Percentiles rank a stretch among this genome's conserved stretches.
Evolutionary conservation across 2,888 invertebrate genomes (phyloP).

Genomic region (Tetramorium bicarinatum): DNA sequence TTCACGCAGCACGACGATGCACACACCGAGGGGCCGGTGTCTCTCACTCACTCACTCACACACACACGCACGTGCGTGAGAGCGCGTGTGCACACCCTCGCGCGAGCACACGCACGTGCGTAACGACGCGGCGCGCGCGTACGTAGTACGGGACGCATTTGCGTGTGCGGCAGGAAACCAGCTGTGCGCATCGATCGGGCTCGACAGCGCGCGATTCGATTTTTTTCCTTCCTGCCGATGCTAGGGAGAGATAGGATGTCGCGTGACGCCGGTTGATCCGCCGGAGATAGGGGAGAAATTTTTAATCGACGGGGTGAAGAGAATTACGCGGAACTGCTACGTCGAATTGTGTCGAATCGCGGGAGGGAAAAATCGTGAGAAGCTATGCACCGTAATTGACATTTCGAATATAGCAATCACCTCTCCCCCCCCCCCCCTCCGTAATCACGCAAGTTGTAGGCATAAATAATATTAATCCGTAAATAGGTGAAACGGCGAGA

Average conservation of each 20-base stretch:
- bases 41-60: not conserved
- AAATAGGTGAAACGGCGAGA: not conserved
- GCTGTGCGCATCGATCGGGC: conserved; percentile 75
- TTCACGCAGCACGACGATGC: conserved; percentile 60
- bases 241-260: conserved; percentile 61
- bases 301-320: conserved; percentile 30
- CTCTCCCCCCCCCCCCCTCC: no score
- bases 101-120: conserved; percentile 42
- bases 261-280: conserved; percentile 63
- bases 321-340: conserved; percentile 24
- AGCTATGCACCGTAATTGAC: conserved; percentile 6
- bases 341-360: conserved; percentile 6
- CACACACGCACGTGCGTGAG: conserved; percentile 37
- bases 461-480: not conserved
- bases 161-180: conserved; percentile 67
- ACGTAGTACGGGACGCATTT: conserved; percentile 4
- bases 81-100: not conserved
- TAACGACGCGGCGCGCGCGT: conserved; percentile 32
- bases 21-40: conserved; percentile 48
- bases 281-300: conserved; percentile 43
- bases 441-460: not conserved
- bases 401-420: not conserved
- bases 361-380: not conserved
- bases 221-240: conserved; percentile 62
- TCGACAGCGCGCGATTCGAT: conserved; percentile 68